Conservation (phyloP, 2,113 vertebrate genomes). For the Morone saxatilis region DNA sequence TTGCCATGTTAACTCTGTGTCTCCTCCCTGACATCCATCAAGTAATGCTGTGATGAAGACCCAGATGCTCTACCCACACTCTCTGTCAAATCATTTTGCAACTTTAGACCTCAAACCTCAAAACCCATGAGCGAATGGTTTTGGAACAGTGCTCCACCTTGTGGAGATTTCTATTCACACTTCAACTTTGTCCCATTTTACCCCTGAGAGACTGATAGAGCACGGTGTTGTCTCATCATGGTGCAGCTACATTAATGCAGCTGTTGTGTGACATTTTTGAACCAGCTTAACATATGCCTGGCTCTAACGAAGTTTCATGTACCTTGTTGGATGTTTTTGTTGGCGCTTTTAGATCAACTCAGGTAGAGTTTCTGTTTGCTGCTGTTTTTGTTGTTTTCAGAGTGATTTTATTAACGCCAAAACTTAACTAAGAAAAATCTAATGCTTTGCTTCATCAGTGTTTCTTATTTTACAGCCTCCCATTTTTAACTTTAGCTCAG, state of each 20-base stretch:
- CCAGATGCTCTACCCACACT: slow-evolving; percentile 40
- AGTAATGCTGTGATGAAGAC: slow-evolving; percentile 55
- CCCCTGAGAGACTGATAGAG: slow-evolving; percentile 23
- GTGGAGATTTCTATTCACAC: slow-evolving; percentile 34
- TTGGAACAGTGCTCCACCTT: slow-evolving; percentile 35
- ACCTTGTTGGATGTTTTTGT: slow-evolving; percentile 32
- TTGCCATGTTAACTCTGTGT: slow-evolving; percentile 26
- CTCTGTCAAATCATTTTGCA: not conserved
- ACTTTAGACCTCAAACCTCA: not conserved
- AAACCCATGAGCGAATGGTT: not conserved
- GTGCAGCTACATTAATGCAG: slow-evolving; percentile 38
- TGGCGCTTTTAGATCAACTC: slow-evolving; percentile 19
- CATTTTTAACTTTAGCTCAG: not conserved
- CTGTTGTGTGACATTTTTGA: slow-evolving; percentile 26
- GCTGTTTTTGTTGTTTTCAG: slow-evolving; percentile 21
- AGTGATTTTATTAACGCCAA: slow-evolving; percentile 13
- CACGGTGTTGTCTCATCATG: slow-evolving; percentile 46
- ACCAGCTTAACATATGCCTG: slow-evolving; percentile 37
- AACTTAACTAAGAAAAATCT: slow-evolving; percentile 2
- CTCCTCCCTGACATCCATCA: slow-evolving; percentile 15
- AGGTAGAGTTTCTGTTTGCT: not conserved
- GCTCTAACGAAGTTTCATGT: slow-evolving; percentile 2
- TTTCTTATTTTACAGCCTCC: not conserved
- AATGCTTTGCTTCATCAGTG: slow-evolving; percentile 31
- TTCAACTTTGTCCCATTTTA: not conserved